Percentiles rank a stretch among this genome's conserved stretches.
phyloP scores from a whole-genome alignment of 2,797 vertebrate genomes.

The Galagoides demidoff region DNA sequence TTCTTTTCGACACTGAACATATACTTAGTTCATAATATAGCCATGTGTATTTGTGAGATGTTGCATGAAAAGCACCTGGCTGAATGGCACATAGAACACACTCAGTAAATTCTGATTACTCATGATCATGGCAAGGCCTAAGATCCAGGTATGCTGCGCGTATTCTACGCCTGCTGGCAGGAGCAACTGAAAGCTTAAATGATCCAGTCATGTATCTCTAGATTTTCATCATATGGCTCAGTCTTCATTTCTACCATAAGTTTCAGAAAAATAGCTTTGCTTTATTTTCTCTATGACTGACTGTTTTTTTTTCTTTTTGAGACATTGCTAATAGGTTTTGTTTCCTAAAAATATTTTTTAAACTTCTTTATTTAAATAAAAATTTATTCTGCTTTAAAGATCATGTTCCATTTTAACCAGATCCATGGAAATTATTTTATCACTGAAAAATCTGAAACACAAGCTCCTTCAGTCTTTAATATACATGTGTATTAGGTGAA shows the following conservation, averaged over 20 bases:
- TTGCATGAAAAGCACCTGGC: not conserved
- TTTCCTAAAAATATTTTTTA: not conserved
- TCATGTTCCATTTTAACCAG: not conserved
- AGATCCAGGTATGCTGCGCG: not conserved
- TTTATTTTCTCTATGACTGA: not conserved
- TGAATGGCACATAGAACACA: not conserved
- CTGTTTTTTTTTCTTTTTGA: not conserved
- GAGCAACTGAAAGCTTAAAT: not conserved
- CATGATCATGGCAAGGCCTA: not conserved
- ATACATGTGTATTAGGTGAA: not conserved
- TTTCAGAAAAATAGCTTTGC: not conserved
- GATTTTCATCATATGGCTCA: not conserved
- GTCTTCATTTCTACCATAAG: not conserved
- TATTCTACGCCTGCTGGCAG: not conserved
- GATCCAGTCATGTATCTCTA: not conserved
- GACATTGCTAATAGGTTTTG: not conserved
- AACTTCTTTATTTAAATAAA: not conserved
- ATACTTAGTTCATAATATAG: not conserved
- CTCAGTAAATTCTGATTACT: not conserved
- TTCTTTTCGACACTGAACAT: not conserved
- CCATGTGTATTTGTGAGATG: not conserved
- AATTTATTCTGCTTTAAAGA: not conserved
- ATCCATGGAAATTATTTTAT: not conserved
- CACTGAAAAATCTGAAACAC: not conserved
- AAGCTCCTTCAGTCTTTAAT: not conserved